Conservation (phyloP, 2,797 vertebrate genomes). For the Limosa lapponica region DNA sequence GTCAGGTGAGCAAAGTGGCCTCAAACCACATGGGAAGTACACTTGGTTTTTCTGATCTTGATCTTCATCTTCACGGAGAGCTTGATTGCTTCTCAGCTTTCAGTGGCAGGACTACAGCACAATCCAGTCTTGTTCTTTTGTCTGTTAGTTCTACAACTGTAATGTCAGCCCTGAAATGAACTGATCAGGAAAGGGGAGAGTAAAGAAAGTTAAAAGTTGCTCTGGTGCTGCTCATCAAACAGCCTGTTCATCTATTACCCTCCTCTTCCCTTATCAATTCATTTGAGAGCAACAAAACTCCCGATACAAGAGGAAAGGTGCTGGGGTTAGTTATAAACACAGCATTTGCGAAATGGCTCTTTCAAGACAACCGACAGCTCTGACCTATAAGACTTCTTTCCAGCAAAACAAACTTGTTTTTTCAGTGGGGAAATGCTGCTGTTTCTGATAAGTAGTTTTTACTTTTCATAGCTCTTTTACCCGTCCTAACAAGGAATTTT, state of each 20-base stretch:
- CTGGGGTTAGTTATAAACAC: not conserved
- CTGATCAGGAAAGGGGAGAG: not conserved
- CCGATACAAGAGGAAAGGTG: not conserved
- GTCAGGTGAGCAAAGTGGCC: not conserved
- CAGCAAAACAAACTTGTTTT: not conserved
- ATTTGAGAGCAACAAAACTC: not conserved
- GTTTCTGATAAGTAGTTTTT: not conserved
- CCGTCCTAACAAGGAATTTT: not conserved
- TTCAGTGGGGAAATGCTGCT: not conserved
- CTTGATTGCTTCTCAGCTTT: not conserved
- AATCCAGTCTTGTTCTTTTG: not conserved
- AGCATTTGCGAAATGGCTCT: not conserved
- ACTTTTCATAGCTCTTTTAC: not conserved
- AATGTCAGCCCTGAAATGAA: not conserved
- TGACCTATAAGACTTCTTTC: not conserved
- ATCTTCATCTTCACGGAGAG: not conserved
- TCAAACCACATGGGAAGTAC: not conserved
- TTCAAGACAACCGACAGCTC: not conserved
- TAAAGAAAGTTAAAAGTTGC: not conserved
- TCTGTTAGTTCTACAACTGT: not conserved
- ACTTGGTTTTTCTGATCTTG: not conserved
- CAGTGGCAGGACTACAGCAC: accelerated
- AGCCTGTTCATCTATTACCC: not conserved
- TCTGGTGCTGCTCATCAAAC: not conserved
- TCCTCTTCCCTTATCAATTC: not conserved